These are phyloP conservation scores for Bradypus variegatus DNA, from an alignment of 2,797 vertebrate species.

Conservation along the genomic window DNA sequence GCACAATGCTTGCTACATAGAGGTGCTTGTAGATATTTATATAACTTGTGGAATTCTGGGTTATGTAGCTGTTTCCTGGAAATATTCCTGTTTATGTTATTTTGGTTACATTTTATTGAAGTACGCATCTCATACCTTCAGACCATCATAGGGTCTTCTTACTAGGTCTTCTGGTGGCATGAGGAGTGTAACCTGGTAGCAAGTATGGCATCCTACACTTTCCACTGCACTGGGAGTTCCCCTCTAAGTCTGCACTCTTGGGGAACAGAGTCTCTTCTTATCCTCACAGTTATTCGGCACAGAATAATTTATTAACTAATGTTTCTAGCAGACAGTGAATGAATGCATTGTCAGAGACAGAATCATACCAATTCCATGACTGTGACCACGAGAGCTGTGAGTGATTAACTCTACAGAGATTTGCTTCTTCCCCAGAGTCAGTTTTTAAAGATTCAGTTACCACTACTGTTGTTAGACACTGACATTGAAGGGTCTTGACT, in stretches of 20 bases:
- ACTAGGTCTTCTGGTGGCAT: not conserved
- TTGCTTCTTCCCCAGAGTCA: not conserved
- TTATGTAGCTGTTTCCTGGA: not conserved
- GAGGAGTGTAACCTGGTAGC: not conserved
- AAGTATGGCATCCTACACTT: not conserved
- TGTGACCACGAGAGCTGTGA: not conserved
- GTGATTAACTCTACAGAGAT: not conserved
- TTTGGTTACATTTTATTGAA: not conserved
- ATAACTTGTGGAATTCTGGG: not conserved
- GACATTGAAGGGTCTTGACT: not conserved
- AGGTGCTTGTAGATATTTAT: not conserved
- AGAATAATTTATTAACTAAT: not conserved
- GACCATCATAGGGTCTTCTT: not conserved
- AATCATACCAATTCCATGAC: not conserved
- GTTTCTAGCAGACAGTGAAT: not conserved
- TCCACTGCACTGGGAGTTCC: not conserved
- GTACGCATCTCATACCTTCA: not conserved
- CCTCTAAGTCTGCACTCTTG: not conserved
- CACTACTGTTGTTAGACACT: not conserved
- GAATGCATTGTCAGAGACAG: not conserved
- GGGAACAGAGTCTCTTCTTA: not conserved
- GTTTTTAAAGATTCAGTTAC: not conserved
- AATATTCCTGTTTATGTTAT: not conserved
- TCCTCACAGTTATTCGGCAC: not conserved
- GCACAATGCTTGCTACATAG: not conserved